A percentile compares a stretch with the other conserved stretches of the same genome.
Evolutionary conservation across 1,140 invertebrate species (phyloP).

Genomic region (Bombus waltoni): DNA sequence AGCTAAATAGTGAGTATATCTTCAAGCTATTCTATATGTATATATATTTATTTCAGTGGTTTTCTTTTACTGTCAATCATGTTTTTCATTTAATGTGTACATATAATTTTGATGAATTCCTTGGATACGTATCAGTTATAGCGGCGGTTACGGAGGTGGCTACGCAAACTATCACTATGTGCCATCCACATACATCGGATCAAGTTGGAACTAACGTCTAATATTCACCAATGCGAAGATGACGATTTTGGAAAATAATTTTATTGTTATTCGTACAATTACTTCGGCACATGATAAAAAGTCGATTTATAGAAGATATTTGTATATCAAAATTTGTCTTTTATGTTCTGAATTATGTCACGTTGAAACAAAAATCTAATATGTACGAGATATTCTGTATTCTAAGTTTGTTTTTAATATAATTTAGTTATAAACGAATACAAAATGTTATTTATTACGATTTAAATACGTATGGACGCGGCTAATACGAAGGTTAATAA

Average conservation of each 20-base stretch:
- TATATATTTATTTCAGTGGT: not conserved
- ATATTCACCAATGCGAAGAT: not conserved
- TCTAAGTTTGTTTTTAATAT: no score
- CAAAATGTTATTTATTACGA: no score
- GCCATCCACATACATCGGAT: not conserved
- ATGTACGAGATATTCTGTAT: no score
- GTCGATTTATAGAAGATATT: not conserved
- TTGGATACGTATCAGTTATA: not conserved
- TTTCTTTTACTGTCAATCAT: not conserved
- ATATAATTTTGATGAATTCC: not conserved
- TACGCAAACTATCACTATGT: not conserved
- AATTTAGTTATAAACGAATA: no score
- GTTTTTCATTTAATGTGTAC: not conserved
- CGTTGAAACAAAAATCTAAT: no score
- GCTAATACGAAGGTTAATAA: not conserved
- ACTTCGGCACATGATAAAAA: not conserved
- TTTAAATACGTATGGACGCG: no score
- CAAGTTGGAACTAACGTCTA: not conserved
- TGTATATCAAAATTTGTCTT: no score
- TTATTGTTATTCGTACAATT: not conserved
- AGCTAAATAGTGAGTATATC: conserved; percentile 58
- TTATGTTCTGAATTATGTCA: no score
- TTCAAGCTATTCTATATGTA: no score
- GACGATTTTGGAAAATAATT: not conserved
- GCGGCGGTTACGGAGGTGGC: conserved; percentile 26